Conservation (phyloP, 1,140 invertebrate genomes). For the Trachymyrmex cornetzi region DNA sequence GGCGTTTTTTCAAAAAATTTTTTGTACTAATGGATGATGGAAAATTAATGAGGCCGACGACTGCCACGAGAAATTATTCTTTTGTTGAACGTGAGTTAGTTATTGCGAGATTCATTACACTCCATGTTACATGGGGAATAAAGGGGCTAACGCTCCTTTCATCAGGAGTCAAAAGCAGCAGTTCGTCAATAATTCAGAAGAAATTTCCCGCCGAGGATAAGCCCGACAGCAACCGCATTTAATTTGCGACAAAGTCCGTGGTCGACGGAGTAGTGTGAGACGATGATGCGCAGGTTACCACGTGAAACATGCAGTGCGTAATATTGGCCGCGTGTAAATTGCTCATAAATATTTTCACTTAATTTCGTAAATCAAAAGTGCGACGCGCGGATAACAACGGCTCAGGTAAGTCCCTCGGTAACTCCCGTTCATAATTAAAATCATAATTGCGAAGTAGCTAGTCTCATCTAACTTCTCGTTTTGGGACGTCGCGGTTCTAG, state of each 20-base stretch:
- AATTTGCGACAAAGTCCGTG: constrained; percentile 55
- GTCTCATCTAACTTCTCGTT: neutral
- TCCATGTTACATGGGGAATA: neutral
- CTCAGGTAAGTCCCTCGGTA: neutral
- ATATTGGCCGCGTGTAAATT: constrained; percentile 43
- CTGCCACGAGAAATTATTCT: neutral
- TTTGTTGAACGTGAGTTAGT: neutral
- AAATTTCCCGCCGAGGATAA: constrained; percentile 45
- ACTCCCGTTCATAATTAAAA: constrained; percentile 47
- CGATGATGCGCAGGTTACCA: constrained; percentile 6
- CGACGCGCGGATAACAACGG: constrained; percentile 43
- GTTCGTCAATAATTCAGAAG: constrained; percentile 58
- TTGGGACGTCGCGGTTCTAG: neutral
- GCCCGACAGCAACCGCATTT: constrained; percentile 42
- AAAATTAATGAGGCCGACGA: constrained; percentile 21
- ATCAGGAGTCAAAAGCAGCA: constrained; percentile 42
- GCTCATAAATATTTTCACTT: constrained; percentile 70
- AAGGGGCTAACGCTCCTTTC: constrained; percentile 26
- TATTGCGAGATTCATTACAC: constrained; percentile 35
- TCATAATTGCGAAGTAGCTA: constrained; percentile 40
- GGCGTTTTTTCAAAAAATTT: neutral
- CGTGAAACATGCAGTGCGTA: constrained; percentile 48
- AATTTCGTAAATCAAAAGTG: constrained; percentile 66
- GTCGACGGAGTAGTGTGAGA: constrained; percentile 22
- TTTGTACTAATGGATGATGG: neutral